A percentile compares a stretch with the other conserved stretches of the same genome.
These are phyloP conservation scores for Redunca redunca DNA, from an alignment of 2,113 vertebrate genomes.

Conservation along the genomic window DNA sequence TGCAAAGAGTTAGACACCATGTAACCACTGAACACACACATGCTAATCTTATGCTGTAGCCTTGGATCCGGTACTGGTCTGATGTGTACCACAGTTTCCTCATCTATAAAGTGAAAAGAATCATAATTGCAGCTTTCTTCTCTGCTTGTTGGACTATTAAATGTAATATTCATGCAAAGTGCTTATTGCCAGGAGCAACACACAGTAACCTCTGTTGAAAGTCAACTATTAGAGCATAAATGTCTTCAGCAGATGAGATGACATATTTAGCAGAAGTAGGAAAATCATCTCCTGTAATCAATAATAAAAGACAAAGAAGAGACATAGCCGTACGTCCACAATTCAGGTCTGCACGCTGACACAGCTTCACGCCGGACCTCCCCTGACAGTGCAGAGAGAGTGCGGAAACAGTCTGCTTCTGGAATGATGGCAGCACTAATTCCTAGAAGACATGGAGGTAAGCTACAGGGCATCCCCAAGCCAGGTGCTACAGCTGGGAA, in stretches of 20 bases:
- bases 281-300: background rate
- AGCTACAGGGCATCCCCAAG: rapidly evolving
- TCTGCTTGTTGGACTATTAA: background rate
- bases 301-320: background rate
- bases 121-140: background rate
- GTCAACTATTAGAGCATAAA: background rate
- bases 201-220: rapidly evolving
- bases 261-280: background rate
- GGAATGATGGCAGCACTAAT: rapidly evolving
- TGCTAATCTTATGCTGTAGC: no score
- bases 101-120: background rate
- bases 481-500: background rate
- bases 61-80: background rate
- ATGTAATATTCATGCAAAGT: background rate
- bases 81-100: background rate
- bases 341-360: rapidly evolving
- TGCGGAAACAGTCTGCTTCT: rapidly evolving
- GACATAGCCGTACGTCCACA: rapidly evolving
- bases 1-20: background rate
- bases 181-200: background rate
- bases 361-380: background rate
- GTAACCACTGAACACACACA: background rate
- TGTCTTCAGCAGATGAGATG: background rate
- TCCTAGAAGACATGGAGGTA: background rate
- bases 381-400: background rate